phyloP scores from a whole-genome alignment of 2,888 invertebrate species.

The Opisthograptis luteolata region DNA sequence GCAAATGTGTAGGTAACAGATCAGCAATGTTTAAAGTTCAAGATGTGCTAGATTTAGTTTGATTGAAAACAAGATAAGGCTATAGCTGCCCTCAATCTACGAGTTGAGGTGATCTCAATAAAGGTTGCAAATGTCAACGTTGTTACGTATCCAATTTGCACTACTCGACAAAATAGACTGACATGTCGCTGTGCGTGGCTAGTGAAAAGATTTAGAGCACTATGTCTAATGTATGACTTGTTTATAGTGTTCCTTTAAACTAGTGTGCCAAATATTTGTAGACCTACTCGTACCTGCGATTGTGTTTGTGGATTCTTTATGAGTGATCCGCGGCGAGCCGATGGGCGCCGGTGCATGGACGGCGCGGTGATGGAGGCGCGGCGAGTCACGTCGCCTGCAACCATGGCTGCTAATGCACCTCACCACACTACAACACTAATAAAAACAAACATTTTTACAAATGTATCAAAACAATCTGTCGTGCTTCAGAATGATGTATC shows the following conservation, averaged over 20 bases:
- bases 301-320: constrained; percentile 82
- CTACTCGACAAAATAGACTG: constrained; percentile 4
- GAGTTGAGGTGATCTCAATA: no score
- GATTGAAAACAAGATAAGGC: no score
- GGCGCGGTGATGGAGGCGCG: constrained; percentile 81
- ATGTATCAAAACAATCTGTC: constrained; percentile 5
- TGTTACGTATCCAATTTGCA: neutral
- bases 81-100: no score
- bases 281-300: constrained; percentile 63
- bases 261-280: constrained; percentile 11
- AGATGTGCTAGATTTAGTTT: no score
- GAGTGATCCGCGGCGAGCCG: constrained; percentile 84
- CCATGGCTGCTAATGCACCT: constrained; percentile 54
- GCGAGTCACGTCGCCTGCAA: constrained; percentile 79
- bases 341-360: constrained; percentile 82
- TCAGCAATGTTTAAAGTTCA: no score
- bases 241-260: constrained; percentile 5
- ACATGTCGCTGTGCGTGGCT: constrained; percentile 10
- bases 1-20: no score
- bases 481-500: constrained; percentile 2
- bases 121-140: neutral
- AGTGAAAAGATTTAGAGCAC: constrained; percentile 22
- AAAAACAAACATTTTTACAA: constrained; percentile 31
- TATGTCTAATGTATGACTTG: constrained; percentile 23
- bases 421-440: constrained; percentile 46